Conservation (phyloP, 2,113 vertebrate species). For the Anas platyrhynchos region DNA sequence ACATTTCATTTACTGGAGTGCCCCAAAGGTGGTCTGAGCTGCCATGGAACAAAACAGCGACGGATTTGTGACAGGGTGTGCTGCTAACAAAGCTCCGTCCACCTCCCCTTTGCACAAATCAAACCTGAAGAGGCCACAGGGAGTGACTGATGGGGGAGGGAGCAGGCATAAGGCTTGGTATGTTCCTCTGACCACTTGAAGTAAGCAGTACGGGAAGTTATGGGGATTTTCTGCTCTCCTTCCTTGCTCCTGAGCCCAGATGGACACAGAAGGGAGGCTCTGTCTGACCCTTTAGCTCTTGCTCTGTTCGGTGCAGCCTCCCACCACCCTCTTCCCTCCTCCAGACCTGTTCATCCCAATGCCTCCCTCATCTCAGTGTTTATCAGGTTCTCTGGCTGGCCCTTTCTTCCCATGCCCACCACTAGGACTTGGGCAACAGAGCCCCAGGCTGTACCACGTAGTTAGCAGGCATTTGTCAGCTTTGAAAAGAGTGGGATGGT, state of each 20-base stretch:
- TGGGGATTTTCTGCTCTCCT: background rate
- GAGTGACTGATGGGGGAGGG: background rate
- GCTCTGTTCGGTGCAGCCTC: background rate
- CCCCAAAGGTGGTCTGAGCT: background rate
- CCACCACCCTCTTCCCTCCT: background rate
- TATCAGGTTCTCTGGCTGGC: background rate
- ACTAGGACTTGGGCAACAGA: background rate
- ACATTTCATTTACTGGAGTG: slow-evolving; percentile 10
- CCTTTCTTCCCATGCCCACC: background rate
- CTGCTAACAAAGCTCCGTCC: background rate
- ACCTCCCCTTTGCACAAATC: background rate
- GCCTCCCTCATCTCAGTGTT: background rate
- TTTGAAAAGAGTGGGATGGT: background rate
- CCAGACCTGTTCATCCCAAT: background rate
- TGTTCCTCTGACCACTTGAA: background rate
- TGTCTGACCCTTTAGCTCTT: background rate
- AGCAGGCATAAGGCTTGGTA: background rate
- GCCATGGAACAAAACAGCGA: background rate
- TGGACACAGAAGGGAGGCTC: background rate
- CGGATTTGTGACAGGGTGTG: background rate
- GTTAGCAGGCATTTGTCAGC: background rate
- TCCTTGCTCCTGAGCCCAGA: background rate
- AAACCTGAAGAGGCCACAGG: background rate
- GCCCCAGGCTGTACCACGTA: background rate
- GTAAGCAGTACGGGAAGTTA: background rate